Percentiles rank a stretch among this genome's conserved stretches.
These are phyloP conservation scores for Eupeodes latifasciatus DNA, from an alignment of 2,888 invertebrate genomes.

Conservation along the genomic window DNA sequence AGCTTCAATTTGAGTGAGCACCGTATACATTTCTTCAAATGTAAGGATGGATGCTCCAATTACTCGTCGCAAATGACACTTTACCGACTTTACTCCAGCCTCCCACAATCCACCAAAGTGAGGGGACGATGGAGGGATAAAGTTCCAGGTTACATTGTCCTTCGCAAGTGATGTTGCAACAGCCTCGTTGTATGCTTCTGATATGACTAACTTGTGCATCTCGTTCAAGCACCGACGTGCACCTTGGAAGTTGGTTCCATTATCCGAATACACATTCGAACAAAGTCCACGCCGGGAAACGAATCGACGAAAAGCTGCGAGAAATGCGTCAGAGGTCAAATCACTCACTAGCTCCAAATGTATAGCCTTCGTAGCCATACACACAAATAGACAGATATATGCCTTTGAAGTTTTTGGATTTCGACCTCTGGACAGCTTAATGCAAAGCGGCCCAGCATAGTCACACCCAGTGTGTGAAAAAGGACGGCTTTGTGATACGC, in stretches of 20 bases:
- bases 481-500: slow-evolving; percentile 21
- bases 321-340: slow-evolving; percentile 1
- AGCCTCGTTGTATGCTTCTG: background rate
- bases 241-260: no score
- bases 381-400: slow-evolving; percentile 8
- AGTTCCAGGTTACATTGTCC: background rate
- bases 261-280: no score
- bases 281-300: no score
- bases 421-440: slow-evolving; percentile 15
- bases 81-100: background rate
- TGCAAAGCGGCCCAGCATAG: slow-evolving; percentile 43
- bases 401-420: slow-evolving; percentile 26
- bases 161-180: background rate
- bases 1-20: slow-evolving; percentile 62
- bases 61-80: slow-evolving; percentile 45
- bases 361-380: slow-evolving; percentile 25
- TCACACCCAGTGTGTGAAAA: slow-evolving; percentile 47
- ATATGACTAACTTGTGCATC: background rate
- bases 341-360: slow-evolving; percentile 51
- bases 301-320: no score
- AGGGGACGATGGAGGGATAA: background rate
- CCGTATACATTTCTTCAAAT: slow-evolving; percentile 48
- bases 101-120: background rate
- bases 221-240: background rate
- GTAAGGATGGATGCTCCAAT: slow-evolving; percentile 25